Evolutionary conservation across 2,113 vertebrate genomes (phyloP).

Genomic region (Meriones unguiculatus): DNA sequence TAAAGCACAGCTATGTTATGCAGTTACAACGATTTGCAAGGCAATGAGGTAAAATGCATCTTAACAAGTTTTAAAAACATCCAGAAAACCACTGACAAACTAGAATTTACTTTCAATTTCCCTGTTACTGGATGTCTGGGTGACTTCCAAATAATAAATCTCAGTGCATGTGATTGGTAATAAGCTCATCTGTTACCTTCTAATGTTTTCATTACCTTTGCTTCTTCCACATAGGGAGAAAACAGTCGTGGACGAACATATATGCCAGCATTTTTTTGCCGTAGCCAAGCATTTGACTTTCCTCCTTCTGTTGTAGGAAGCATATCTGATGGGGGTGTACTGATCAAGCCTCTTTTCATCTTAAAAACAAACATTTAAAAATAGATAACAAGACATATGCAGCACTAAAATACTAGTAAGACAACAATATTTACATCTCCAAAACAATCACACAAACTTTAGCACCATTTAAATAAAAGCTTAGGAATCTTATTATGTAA

Average conservation of each 20-base stretch:
- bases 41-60: conserved; percentile 41
- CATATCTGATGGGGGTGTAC: conserved; percentile 99
- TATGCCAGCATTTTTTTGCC: conserved; percentile 97
- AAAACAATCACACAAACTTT: conserved; percentile 24
- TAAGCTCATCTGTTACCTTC: not conserved
- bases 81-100: conserved; percentile 23
- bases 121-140: not conserved
- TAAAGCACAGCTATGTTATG: conserved; percentile 9
- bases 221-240: conserved; percentile 96
- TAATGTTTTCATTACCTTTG: conserved; percentile 92
- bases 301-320: conserved; percentile 96
- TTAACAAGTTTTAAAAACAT: conserved; percentile 61
- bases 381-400: conserved; percentile 55
- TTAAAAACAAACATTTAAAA: conserved; percentile 80
- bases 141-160: conserved; percentile 1
- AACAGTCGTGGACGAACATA: conserved; percentile 96
- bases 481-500: not conserved
- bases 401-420: conserved; percentile 13
- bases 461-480: conserved; percentile 27
- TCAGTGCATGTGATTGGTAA: not conserved
- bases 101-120: conserved; percentile 58
- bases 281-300: conserved; percentile 97
- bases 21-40: conserved; percentile 34
- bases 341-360: conserved; percentile 99
- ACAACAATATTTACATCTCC: conserved; percentile 31